Conservation (phyloP, 1,140 invertebrate genomes). For the Episyrphus balteatus region DNA sequence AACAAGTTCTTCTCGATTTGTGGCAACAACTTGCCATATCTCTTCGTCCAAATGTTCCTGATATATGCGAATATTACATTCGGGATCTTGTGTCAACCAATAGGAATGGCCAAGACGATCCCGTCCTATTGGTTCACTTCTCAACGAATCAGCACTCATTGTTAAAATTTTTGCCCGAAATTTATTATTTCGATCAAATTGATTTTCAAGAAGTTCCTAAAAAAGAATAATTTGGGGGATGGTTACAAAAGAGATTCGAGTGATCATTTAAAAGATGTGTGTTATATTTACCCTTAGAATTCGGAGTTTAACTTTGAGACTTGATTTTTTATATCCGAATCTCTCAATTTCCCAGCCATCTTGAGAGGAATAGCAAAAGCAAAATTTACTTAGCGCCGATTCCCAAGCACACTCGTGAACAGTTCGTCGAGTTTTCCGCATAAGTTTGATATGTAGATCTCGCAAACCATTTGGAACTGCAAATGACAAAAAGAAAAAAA, state of each 20-base stretch:
- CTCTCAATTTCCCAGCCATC: slow-evolving; percentile 95
- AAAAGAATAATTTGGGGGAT: slow-evolving; percentile 20
- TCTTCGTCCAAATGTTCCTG: slow-evolving; percentile 92
- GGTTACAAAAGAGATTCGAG: not conserved
- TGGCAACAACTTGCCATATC: slow-evolving; percentile 86
- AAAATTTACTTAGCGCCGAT: slow-evolving; percentile 77
- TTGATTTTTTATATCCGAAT: slow-evolving; percentile 90
- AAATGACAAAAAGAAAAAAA: slow-evolving; percentile 38
- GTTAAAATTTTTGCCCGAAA: slow-evolving; percentile 89
- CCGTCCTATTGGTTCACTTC: slow-evolving; percentile 75
- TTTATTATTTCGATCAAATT: slow-evolving; percentile 88
- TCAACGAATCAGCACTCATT: slow-evolving; percentile 61
- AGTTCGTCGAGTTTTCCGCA: slow-evolving; percentile 75
- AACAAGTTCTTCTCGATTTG: slow-evolving; percentile 64
- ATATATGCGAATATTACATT: slow-evolving; percentile 82
- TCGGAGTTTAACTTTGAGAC: slow-evolving; percentile 73
- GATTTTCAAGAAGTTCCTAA: slow-evolving; percentile 80
- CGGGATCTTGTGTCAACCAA: slow-evolving; percentile 85
- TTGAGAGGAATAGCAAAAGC: slow-evolving; percentile 70
- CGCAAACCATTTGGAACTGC: slow-evolving; percentile 66
- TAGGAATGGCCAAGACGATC: slow-evolving; percentile 84
- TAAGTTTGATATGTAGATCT: slow-evolving; percentile 79
- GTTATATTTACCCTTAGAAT: slow-evolving; percentile 60
- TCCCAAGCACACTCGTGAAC: slow-evolving; percentile 86
- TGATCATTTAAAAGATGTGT: not conserved